phyloP scores from a whole-genome alignment of 2,888 invertebrate genomes.

The Spisula solida region DNA sequence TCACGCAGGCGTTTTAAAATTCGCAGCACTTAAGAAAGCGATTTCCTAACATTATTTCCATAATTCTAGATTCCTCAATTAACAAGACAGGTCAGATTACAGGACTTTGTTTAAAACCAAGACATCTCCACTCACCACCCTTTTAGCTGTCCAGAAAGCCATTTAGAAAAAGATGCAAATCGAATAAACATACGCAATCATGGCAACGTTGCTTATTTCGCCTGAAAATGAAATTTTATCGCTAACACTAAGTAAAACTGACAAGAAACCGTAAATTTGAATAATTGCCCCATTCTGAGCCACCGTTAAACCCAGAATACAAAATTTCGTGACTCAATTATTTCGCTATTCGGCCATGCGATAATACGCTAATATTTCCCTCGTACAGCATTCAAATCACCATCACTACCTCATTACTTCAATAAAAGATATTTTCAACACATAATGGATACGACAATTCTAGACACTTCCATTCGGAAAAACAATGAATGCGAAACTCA shows the following conservation, averaged over 20 bases:
- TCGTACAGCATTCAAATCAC: conserved; percentile 63
- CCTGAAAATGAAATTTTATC: conserved; percentile 69
- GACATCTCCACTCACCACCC: conserved; percentile 20
- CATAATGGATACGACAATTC: conserved; percentile 69
- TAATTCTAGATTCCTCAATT: neutral
- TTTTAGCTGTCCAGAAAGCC: conserved; percentile 47
- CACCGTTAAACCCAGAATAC: conserved; percentile 52
- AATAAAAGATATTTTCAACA: conserved; percentile 70
- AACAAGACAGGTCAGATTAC: neutral
- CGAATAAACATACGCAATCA: conserved; percentile 55
- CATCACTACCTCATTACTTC: conserved; percentile 66
- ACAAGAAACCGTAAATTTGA: conserved; percentile 69
- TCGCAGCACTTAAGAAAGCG: conserved; percentile 23
- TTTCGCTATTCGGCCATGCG: conserved; percentile 66
- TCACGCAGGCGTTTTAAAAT: neutral
- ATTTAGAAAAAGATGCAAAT: conserved; percentile 51
- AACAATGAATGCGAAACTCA: conserved; percentile 70
- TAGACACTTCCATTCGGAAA: conserved; percentile 61
- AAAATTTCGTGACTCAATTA: conserved; percentile 69
- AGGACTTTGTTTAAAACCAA: conserved; percentile 17
- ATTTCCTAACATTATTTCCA: conserved; percentile 23
- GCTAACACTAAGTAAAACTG: conserved; percentile 69
- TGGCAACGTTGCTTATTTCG: conserved; percentile 54
- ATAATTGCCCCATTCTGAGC: conserved; percentile 68
- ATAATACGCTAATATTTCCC: conserved; percentile 70